A percentile compares a stretch with the other conserved stretches of the same genome.
phyloP scores from a whole-genome alignment of 2,888 invertebrate species.

The Drosophila acutilabella region DNA sequence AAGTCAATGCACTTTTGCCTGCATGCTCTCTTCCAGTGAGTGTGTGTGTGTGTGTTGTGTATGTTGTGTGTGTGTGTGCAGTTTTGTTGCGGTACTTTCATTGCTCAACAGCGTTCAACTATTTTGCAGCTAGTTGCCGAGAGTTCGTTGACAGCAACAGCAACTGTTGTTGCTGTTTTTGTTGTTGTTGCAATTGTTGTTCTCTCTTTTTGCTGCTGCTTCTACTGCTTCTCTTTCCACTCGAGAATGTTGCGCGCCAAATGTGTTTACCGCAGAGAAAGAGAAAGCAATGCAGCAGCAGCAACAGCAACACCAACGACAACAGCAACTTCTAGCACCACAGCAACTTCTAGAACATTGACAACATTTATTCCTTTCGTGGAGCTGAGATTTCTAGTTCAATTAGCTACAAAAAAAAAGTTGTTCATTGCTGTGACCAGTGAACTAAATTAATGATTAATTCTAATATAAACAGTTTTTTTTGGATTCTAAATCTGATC shows the following conservation, averaged over 20 bases:
- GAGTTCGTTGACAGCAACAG: conserved; percentile 67
- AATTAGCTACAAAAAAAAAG: background rate
- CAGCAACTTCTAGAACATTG: conserved; percentile 9
- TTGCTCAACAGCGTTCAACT: conserved; percentile 68
- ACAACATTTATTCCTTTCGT: background rate
- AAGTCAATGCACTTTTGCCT: conserved; percentile 75
- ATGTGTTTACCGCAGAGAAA: conserved; percentile 60
- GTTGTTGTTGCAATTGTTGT: conserved; percentile 8
- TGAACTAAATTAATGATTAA: too few species aligned
- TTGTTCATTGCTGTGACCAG: background rate
- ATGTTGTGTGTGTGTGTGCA: conserved; percentile 49
- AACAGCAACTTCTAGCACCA: conserved; percentile 10
- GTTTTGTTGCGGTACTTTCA: conserved; percentile 79
- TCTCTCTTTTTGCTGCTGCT: background rate
- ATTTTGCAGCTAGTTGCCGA: conserved; percentile 56
- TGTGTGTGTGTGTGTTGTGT: conserved; percentile 19
- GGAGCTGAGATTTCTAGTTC: background rate
- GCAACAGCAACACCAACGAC: conserved; percentile 1
- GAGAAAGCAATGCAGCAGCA: conserved; percentile 62
- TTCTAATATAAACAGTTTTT: too few species aligned
- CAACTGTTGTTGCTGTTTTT: conserved; percentile 14
- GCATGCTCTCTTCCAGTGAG: conserved; percentile 14
- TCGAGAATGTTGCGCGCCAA: conserved; percentile 71
- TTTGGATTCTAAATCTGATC: too few species aligned
- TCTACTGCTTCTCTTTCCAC: conserved; percentile 20